Percentiles rank a stretch among this genome's conserved stretches.
These are phyloP conservation scores for Drosophila recens DNA, from an alignment of 2,888 invertebrate species.

Conservation along the genomic window DNA sequence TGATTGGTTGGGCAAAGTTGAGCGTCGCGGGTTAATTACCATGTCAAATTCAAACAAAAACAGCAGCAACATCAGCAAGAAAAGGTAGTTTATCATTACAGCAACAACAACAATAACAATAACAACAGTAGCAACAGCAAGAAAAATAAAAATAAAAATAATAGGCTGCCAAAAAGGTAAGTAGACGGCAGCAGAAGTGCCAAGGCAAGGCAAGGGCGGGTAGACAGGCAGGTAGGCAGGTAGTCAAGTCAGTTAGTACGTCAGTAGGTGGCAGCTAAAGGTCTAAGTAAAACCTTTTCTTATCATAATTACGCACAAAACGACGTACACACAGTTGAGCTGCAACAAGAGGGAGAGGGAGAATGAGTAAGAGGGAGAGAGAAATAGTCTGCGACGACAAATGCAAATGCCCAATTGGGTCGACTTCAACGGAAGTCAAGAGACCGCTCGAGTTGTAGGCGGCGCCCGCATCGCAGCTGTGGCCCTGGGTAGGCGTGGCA, in stretches of 20 bases:
- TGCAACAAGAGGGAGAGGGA: not conserved
- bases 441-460: conserved; percentile 32
- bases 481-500: conserved; percentile 58
- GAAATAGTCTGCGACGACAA: conserved; percentile 47
- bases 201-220: conserved; percentile 1
- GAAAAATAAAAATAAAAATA: conserved; percentile 57
- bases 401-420: conserved; percentile 72
- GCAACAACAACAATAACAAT: conserved; percentile 50
- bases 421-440: conserved; percentile 63
- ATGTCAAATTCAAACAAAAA: conserved; percentile 81
- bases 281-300: conserved; percentile 80
- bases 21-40: conserved; percentile 80
- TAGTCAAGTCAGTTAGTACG: conserved; percentile 15
- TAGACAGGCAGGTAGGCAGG: conserved; percentile 5
- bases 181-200: conserved; percentile 21
- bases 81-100: conserved; percentile 79
- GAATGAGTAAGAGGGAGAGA: conserved; percentile 1
- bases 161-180: conserved; percentile 74
- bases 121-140: conserved; percentile 56
- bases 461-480: conserved; percentile 74
- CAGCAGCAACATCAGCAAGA: conserved; percentile 55
- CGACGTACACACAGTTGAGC: conserved; percentile 32
- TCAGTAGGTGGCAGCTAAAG: conserved; percentile 38
- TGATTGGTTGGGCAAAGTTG: conserved; percentile 80
- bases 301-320: conserved; percentile 82